Base-by-base conservation (phyloP, 2,113 vertebrate species). In the Heterotilapia buettikoferi region DNA sequence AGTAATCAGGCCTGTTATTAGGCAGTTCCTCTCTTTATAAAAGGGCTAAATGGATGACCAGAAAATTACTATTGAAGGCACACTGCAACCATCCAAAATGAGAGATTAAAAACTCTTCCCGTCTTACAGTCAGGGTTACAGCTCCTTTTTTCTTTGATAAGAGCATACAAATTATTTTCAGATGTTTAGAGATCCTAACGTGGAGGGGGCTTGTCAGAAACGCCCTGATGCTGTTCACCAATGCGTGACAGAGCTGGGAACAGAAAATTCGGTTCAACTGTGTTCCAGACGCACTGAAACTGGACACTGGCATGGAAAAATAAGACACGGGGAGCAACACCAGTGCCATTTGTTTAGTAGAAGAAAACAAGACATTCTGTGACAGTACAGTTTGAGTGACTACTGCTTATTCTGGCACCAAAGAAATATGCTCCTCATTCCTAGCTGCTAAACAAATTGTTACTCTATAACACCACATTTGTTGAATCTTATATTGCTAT, bases 1-100 rank as follows among this genome's bases (percentile, higher is more conserved):
- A 86, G 92, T 88, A 89, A 92, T 90, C 78, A 83, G 88, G 80
- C 86, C 91, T 85, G 86, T 93, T 92, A 93, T 93, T 91, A 95
- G 82, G 84, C 54, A 86, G 80, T 78, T 73, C 82, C 80, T 82
- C 83, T 93, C 83, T 84, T 82, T 47, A 83, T 84, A 57, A 90
- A 68, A 82, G 78, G 63, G 78, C 71, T 83, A 29, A 18, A 82
- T 50, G 54, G 50, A 50, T 2, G 14, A 84, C 29, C 18, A 84
- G 73, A 91, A 84, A 89, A 91, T 81, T 14, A 82, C 80, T 36
- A 66, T 45, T 53, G 59, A 91, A 31, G 86, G 57, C 29, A 9
- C 29, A 38, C 11, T 10, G 47, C n/a, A 66, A 33, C 6, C 9
- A 19, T 52, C 80, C 24, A 31, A 40, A n/a, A 68, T n/a, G 21